A percentile compares a stretch with the other conserved stretches of the same genome.
Evolutionary conservation across 2,797 vertebrate genomes (phyloP).

Genomic region (Jordanella pulchra): DNA sequence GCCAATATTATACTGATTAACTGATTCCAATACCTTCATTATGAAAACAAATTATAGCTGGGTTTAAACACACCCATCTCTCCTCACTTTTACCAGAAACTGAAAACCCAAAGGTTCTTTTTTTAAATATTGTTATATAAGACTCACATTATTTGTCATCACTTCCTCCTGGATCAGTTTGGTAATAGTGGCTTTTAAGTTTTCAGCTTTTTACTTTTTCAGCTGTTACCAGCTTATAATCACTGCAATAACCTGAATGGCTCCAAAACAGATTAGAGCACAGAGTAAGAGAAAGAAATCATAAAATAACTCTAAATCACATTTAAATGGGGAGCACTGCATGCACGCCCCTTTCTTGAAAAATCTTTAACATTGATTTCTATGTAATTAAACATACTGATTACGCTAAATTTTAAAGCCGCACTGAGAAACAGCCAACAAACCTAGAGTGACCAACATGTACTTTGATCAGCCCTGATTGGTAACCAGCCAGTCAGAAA

Average conservation of each 20-base stretch:
- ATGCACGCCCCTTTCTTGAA: background rate
- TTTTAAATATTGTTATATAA: background rate
- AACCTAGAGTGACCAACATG: background rate
- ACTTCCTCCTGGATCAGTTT: background rate
- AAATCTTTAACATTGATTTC: background rate
- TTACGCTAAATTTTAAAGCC: background rate
- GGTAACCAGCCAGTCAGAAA: background rate
- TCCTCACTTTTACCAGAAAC: background rate
- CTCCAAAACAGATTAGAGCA: background rate
- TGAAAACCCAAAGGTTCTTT: background rate
- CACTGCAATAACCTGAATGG: background rate
- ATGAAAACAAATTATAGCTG: constrained; percentile 6
- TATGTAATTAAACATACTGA: background rate
- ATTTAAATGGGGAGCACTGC: background rate
- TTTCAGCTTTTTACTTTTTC: background rate
- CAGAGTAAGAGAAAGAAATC: background rate
- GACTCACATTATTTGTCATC: background rate
- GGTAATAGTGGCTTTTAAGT: too few relatives aligned
- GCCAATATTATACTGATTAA: constrained; percentile 17
- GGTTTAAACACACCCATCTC: background rate
- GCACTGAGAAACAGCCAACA: background rate
- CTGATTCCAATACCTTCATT: constrained; percentile 7
- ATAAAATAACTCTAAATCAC: background rate
- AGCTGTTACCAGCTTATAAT: background rate
- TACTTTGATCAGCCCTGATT: background rate